Conservation (phyloP, 2,797 vertebrate genomes). For the Oryzias sinensis region DNA sequence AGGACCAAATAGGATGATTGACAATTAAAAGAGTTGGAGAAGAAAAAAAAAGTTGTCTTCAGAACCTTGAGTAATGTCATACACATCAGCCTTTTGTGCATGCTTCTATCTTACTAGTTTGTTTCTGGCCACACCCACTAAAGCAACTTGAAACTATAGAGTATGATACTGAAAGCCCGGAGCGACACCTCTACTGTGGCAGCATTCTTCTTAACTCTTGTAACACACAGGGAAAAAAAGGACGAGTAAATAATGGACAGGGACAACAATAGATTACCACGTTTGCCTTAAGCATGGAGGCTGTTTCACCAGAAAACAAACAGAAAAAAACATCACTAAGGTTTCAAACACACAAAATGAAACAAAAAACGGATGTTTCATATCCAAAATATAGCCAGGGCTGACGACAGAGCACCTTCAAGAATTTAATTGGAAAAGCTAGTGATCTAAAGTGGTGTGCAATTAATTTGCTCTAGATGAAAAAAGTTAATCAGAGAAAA, state of each 20-base stretch:
- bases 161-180: slow-evolving; percentile 71
- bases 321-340: too few relatives aligned
- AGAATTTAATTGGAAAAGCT: slow-evolving; percentile 14
- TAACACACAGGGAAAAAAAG: slow-evolving; percentile 63
- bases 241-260: slow-evolving; percentile 24
- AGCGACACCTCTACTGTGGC: slow-evolving; percentile 62
- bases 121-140: slow-evolving; percentile 32
- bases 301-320: too few relatives aligned
- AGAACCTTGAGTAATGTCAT: too few relatives aligned
- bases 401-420: slow-evolving; percentile 15
- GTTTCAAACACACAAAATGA: slow-evolving; percentile 26
- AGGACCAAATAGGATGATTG: not conserved
- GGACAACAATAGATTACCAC: slow-evolving; percentile 11
- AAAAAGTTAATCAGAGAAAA: slow-evolving; percentile 42
- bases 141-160: slow-evolving; percentile 67
- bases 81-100: too few relatives aligned
- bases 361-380: not conserved
- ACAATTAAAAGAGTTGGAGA: not conserved
- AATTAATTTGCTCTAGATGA: slow-evolving; percentile 54
- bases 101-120: not conserved
- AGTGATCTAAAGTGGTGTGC: slow-evolving; percentile 44
- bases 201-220: slow-evolving; percentile 63
- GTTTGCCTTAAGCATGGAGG: too few relatives aligned
- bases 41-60: too few relatives aligned
- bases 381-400: not conserved